Conservation (phyloP, 2,888 invertebrate genomes). For the Drosophila tanythrix region DNA sequence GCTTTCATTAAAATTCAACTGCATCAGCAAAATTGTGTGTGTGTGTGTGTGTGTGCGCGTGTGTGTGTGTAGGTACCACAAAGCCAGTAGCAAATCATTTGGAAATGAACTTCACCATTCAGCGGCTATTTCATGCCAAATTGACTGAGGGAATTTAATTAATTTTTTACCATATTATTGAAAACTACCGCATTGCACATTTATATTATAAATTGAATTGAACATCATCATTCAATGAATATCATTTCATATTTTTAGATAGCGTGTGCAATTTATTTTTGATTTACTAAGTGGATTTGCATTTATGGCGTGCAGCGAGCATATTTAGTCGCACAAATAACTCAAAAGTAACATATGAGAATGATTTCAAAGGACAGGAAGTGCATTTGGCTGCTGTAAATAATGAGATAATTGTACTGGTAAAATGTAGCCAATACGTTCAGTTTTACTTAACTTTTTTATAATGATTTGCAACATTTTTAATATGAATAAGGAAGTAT, state of each 20-base stretch:
- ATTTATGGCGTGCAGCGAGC: constrained; percentile 12
- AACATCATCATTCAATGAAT: constrained; percentile 13
- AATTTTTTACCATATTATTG: constrained; percentile 67
- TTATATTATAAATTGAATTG: constrained; percentile 8
- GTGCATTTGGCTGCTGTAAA: background rate
- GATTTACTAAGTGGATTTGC: constrained; percentile 58
- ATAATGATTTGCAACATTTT: background rate
- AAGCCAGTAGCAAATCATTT: constrained; percentile 77
- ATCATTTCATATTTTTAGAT: constrained; percentile 39
- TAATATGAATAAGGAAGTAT: background rate
- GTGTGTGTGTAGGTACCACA: constrained; percentile 60
- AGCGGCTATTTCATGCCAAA: constrained; percentile 74
- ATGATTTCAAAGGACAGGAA: background rate
- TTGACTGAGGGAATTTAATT: constrained; percentile 78
- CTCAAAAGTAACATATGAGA: background rate
- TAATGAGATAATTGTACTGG: background rate
- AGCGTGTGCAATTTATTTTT: constrained; percentile 47
- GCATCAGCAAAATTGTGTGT: constrained; percentile 77
- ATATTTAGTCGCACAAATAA: constrained; percentile 6
- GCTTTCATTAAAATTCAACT: constrained; percentile 80
- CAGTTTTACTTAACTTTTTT: background rate
- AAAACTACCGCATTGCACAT: constrained; percentile 42
- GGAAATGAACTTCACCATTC: constrained; percentile 66
- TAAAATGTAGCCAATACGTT: background rate
- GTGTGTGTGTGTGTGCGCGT: background rate